A percentile compares a stretch with the other conserved stretches of the same genome.
Conservation (phyloP, 2,113 vertebrate species). For the Etia nguti region DNA sequence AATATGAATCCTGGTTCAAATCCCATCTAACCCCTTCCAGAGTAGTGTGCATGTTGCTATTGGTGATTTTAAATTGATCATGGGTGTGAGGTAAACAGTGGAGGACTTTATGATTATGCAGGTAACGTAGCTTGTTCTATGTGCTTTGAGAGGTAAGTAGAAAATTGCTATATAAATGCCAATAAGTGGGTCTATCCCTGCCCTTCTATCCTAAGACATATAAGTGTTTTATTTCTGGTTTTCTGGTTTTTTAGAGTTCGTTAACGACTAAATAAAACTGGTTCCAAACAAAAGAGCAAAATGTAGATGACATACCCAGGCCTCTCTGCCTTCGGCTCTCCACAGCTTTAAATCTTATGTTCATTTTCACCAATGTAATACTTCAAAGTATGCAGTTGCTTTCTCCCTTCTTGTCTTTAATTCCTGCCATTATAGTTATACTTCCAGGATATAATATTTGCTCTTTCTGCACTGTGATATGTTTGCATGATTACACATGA, state of each 20-base stretch:
- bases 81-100: background rate
- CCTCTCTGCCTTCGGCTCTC: background rate
- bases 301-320: background rate
- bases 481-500: background rate
- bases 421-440: background rate
- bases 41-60: background rate
- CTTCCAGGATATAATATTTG: background rate
- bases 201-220: background rate
- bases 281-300: background rate
- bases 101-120: background rate
- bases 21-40: too few species aligned
- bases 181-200: background rate
- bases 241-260: background rate
- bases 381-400: background rate
- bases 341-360: background rate
- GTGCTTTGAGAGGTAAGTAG: background rate
- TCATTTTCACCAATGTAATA: background rate
- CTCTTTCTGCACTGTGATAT: background rate
- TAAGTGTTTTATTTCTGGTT: rapidly evolving
- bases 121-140: background rate
- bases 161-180: background rate
- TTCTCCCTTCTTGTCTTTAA: background rate
- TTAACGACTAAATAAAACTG: background rate
- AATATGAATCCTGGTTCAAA: background rate
- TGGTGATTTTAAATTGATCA: rapidly evolving